Evolutionary conservation across 2,113 vertebrate species (phyloP).

Genomic region (Megalops atlanticus): DNA sequence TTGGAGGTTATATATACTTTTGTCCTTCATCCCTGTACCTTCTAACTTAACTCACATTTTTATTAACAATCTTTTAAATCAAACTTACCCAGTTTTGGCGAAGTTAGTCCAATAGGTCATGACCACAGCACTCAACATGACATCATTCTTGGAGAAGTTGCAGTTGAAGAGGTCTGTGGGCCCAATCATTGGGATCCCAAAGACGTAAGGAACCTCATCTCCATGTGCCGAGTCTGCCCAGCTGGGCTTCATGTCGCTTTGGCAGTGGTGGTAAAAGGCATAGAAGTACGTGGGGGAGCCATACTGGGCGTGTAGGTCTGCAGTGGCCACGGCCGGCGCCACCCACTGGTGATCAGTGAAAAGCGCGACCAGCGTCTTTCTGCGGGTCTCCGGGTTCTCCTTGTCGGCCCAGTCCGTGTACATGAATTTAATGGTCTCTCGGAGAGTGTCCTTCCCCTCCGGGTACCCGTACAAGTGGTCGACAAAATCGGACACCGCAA

Average conservation of each 20-base stretch:
- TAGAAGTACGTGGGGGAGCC: slow-evolving; percentile 98
- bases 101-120: slow-evolving; percentile 99
- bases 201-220: slow-evolving; percentile 95
- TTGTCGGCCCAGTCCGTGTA: slow-evolving; percentile 98
- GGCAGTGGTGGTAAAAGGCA: slow-evolving; percentile 96
- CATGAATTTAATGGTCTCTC: slow-evolving; percentile 98
- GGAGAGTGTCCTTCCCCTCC: slow-evolving; percentile 85
- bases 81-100: slow-evolving; percentile 92
- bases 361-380: slow-evolving; percentile 89
- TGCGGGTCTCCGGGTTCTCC: slow-evolving; percentile 86
- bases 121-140: slow-evolving; percentile 96
- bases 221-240: slow-evolving; percentile 97
- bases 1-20: too few relatives aligned
- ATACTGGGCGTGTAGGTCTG: slow-evolving; percentile 94
- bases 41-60: too few relatives aligned
- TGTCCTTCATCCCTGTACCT: too few relatives aligned
- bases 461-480: slow-evolving; percentile 93
- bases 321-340: slow-evolving; percentile 92
- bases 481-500: slow-evolving; percentile 92
- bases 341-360: slow-evolving; percentile 99
- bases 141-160: slow-evolving; percentile 97
- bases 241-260: slow-evolving; percentile 89
- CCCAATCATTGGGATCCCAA: slow-evolving; percentile 94
- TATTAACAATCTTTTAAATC: background rate
- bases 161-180: slow-evolving; percentile 94